A percentile compares a stretch with the other conserved stretches of the same genome.
Evolutionary conservation across 2,113 vertebrate genomes (phyloP).

Genomic region (Rhinogobius similis): DNA sequence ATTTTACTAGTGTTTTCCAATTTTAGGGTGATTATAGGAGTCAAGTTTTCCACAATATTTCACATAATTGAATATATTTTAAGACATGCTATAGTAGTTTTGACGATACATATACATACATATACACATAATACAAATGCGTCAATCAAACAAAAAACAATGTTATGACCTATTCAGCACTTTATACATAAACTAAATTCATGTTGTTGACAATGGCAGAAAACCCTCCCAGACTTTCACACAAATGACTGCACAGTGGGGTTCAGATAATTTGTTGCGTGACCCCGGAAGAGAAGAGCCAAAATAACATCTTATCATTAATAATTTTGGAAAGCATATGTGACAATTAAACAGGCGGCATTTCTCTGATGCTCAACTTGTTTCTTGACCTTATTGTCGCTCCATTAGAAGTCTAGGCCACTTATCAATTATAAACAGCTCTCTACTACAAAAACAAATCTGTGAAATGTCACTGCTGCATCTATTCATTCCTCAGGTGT

Average conservation of each 20-base stretch:
- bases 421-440: conserved; percentile 72
- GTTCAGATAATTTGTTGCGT: background rate
- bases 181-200: background rate
- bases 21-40: too few species aligned
- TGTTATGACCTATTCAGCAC: too few species aligned
- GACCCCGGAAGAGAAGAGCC: background rate
- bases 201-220: background rate
- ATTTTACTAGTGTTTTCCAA: too few species aligned
- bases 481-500: conserved; percentile 75
- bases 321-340: conserved; percentile 52
- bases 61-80: too few species aligned
- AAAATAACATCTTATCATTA: conserved; percentile 33
- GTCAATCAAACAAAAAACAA: too few species aligned
- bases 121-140: too few species aligned
- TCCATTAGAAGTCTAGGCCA: conserved; percentile 62
- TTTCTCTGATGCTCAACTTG: conserved; percentile 63
- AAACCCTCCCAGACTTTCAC: background rate
- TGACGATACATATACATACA: too few species aligned
- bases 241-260: background rate
- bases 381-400: conserved; percentile 64
- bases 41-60: too few species aligned
- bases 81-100: too few species aligned
- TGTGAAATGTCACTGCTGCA: conserved; percentile 74
- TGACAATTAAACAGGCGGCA: conserved; percentile 65
- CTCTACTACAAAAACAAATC: conserved; percentile 67